Evolutionary conservation across 2,113 vertebrate species (phyloP).

Genomic region (Cephalopterus ornatus): DNA sequence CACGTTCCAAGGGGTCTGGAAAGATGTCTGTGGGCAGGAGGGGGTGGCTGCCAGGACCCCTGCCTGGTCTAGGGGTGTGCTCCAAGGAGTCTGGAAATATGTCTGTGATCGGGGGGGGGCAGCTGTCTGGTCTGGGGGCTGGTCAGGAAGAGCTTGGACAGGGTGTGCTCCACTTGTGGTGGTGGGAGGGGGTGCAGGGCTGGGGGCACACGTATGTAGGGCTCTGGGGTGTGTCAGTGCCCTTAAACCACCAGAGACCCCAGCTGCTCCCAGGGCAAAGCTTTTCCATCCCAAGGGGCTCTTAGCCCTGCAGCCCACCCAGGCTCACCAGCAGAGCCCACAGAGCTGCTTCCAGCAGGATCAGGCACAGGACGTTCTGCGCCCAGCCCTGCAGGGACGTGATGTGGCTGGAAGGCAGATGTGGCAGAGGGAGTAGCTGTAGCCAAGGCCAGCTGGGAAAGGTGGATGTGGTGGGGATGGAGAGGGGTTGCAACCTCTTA

Average conservation of each 20-base stretch:
- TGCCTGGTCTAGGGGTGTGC: not conserved
- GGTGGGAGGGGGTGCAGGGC: not conserved
- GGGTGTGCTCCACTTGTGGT: not conserved
- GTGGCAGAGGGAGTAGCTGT: not conserved
- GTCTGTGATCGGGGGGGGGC: too few species aligned
- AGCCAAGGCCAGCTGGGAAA: fast-evolving
- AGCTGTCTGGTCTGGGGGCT: not conserved
- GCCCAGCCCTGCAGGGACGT: not conserved
- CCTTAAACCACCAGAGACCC: not conserved
- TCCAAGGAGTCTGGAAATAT: not conserved
- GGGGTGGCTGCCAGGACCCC: not conserved
- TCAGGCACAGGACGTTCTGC: not conserved
- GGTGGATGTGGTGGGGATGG: fast-evolving
- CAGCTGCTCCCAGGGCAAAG: not conserved
- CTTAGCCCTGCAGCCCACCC: not conserved
- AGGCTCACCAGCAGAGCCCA: not conserved
- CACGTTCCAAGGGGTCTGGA: not conserved
- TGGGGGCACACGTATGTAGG: fast-evolving
- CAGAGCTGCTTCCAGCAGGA: not conserved
- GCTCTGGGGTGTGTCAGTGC: not conserved
- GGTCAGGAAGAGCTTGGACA: not conserved
- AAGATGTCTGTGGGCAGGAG: not conserved
- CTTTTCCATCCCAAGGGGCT: not conserved
- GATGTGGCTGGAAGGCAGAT: not conserved
- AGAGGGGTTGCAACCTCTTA: not conserved